Base-by-base conservation (phyloP, 2,888 invertebrate genomes). In the Pardosa pseudoannulata region DNA sequence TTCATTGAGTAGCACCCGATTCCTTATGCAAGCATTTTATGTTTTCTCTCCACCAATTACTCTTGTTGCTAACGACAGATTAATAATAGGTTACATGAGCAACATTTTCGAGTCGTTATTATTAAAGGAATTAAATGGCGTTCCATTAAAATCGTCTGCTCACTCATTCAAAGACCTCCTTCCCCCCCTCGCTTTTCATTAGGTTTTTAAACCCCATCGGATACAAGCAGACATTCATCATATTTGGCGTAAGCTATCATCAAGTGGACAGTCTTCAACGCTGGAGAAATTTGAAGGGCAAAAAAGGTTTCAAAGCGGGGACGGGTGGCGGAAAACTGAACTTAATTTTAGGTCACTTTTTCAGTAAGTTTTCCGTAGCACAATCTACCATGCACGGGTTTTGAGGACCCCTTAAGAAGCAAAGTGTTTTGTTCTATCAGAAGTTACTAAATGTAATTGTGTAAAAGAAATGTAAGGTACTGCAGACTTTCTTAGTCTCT, bases 191-290 rank as follows among this genome's bases (percentile, higher is more conserved):
- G 29, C 68, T 81, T 74, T 81, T 81, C 74, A 81, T 81, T 74
- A 81, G 72, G 72, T 79, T 70, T 79, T 79, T 70, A 79, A 79
- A 56, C 70, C 64, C 79, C 64, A 71, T 68, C 29, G 79, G 71
- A 72, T 68, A 39, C 19, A 39, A 36, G 39, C 36, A 46, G 65
- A 32, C 81, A 81, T 81, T 31, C 81, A 81, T 81, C 81, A 79
- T 73, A 11, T 72, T 74, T 62, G 75, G 73, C 81, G 62, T 27
- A 29, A 62, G 70, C 68, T 75, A 81, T 81, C 81, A 70, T 74
- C 68, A 67, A 19, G 50, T 74, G 67, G 73, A 50, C 80, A 50
- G 62, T 79, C 72, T n/a, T n/a, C 50, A 11, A 27, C 13, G 46
- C 23, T 16, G 19, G 64, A 32, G 28, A 31, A 41, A 23, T 31